These are phyloP conservation scores for Hippasteria phrygiana DNA, from an alignment of 53 echinoderm and acorn worm genomes.

Conservation along the genomic window DNA sequence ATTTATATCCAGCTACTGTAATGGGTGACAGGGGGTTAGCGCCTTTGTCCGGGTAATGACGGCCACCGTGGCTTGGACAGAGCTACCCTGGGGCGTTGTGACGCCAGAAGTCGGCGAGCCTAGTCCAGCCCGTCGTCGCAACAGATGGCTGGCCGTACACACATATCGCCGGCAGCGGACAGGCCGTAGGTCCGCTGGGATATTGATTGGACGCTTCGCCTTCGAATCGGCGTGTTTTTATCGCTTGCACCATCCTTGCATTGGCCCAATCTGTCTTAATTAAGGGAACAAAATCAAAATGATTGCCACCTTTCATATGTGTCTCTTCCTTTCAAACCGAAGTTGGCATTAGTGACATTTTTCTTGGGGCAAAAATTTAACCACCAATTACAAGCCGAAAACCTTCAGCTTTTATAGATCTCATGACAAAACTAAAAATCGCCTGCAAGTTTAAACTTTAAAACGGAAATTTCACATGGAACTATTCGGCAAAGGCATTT, in stretches of 20 bases:
- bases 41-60: conserved; percentile 42
- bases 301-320: too few species aligned
- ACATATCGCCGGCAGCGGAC: not conserved
- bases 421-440: too few species aligned
- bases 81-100: conserved; percentile 41
- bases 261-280: not conserved
- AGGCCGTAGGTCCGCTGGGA: too few species aligned
- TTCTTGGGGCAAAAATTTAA: too few species aligned
- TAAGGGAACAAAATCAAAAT: too few species aligned
- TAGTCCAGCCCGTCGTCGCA: conserved; percentile 34
- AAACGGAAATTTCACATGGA: too few species aligned
- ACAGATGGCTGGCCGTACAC: conserved; percentile 30
- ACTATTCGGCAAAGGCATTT: too few species aligned
- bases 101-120: conserved; percentile 12
- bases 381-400: too few species aligned
- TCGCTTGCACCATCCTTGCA: not conserved
- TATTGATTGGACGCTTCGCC: not conserved
- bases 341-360: too few species aligned
- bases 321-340: too few species aligned
- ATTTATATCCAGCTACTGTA: conserved; percentile 49
- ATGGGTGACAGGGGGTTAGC: conserved; percentile 50
- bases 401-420: too few species aligned
- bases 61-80: conserved; percentile 17
- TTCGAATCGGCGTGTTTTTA: not conserved
- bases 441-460: too few species aligned